phyloP scores from a whole-genome alignment of 2,113 vertebrate genomes.

The Lagopus muta region DNA sequence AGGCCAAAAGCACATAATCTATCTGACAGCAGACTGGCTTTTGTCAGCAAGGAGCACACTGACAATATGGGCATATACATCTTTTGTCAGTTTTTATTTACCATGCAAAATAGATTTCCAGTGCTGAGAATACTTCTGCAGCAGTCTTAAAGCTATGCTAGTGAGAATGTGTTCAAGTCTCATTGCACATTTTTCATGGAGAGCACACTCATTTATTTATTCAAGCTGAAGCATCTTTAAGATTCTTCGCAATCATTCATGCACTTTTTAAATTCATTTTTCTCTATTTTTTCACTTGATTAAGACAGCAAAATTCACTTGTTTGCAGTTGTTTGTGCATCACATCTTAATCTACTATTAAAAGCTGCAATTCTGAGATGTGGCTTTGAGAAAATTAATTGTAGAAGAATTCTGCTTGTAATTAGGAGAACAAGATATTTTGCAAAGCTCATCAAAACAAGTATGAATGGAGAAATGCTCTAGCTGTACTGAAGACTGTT shows the following conservation, averaged over 20 bases:
- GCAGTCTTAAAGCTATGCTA: background rate
- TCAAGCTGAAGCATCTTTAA: background rate
- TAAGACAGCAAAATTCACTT: background rate
- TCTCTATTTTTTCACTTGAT: background rate
- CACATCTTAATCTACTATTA: background rate
- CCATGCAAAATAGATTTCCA: slow-evolving; percentile 29
- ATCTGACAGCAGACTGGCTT: slow-evolving; percentile 13
- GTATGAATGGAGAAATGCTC: background rate
- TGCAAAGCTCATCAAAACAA: background rate
- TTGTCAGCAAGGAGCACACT: slow-evolving; percentile 21
- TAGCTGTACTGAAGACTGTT: background rate
- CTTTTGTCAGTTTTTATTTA: slow-evolving; percentile 51
- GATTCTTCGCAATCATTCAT: background rate
- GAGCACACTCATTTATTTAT: background rate
- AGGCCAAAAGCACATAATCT: slow-evolving; percentile 52
- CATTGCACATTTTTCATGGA: background rate
- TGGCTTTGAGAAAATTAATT: background rate
- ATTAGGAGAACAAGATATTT: background rate
- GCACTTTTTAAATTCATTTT: background rate
- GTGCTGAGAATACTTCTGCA: background rate
- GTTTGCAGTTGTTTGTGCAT: background rate
- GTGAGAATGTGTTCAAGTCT: background rate
- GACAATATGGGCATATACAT: slow-evolving; percentile 8
- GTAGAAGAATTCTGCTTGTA: background rate
- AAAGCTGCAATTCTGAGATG: background rate